These are phyloP conservation scores for Typhlichthys eigenmanni DNA, from an alignment of 2,797 vertebrate species.

Conservation along the genomic window DNA sequence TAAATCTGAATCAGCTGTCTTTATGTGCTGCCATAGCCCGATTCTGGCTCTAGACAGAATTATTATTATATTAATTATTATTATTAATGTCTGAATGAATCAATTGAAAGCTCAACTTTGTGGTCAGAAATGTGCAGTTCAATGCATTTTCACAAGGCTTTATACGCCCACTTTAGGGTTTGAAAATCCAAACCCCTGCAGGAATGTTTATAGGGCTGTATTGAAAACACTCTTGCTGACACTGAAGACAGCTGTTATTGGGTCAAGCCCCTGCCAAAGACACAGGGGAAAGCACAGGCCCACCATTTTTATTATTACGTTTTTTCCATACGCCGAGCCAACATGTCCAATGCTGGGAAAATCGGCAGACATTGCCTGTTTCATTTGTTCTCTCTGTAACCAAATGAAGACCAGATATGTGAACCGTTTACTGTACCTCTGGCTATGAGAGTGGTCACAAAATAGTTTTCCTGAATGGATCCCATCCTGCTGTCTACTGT, in stretches of 20 bases:
- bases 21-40: slow-evolving; percentile 7
- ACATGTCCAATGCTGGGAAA: slow-evolving; percentile 53
- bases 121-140: slow-evolving; percentile 39
- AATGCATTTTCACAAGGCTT: slow-evolving; percentile 43
- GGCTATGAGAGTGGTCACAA: background rate
- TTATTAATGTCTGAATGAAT: slow-evolving; percentile 24
- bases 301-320: slow-evolving; percentile 48
- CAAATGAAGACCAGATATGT: slow-evolving; percentile 44
- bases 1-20: slow-evolving; percentile 1
- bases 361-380: slow-evolving; percentile 31
- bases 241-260: slow-evolving; percentile 58
- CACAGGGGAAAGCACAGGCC: slow-evolving; percentile 37
- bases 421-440: slow-evolving; percentile 5
- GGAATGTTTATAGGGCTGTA: slow-evolving; percentile 53
- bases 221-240: slow-evolving; percentile 52
- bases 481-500: background rate
- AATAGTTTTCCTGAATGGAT: slow-evolving; percentile 22
- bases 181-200: slow-evolving; percentile 43
- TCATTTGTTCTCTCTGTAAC: slow-evolving; percentile 12
- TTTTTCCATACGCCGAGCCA: slow-evolving; percentile 49
- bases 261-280: slow-evolving; percentile 35
- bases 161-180: slow-evolving; percentile 25
- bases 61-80: no score
- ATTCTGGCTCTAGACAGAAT: background rate
- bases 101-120: slow-evolving; percentile 25